Percentiles rank a stretch among this genome's conserved stretches.
These are phyloP conservation scores for Conus canariensis DNA, from an alignment of 2,888 invertebrate species.

Conservation along the genomic window DNA sequence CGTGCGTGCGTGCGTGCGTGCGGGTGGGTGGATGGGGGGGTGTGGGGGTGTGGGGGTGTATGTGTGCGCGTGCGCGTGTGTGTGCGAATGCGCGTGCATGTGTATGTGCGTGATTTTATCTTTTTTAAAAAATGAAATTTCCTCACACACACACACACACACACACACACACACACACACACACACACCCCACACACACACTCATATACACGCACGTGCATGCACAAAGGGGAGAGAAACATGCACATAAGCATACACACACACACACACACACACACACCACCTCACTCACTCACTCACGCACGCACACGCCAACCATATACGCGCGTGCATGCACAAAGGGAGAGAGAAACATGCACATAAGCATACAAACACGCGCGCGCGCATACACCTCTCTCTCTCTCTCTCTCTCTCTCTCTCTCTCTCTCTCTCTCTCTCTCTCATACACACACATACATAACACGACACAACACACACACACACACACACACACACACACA, in stretches of 20 bases:
- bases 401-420: too few species aligned
- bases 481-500: too few species aligned
- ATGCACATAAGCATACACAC: background rate
- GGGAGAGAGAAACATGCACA: too few species aligned
- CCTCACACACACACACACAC: background rate
- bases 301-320: background rate
- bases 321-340: too few species aligned
- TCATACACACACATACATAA: too few species aligned
- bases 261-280: conserved; percentile 20
- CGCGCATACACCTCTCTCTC: too few species aligned
- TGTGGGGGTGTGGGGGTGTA: background rate
- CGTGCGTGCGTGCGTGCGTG: background rate
- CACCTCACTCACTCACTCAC: conserved; percentile 12
- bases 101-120: background rate
- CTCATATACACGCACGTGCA: conserved; percentile 8
- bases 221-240: background rate
- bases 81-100: background rate
- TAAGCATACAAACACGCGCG: too few species aligned
- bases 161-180: conserved; percentile 4
- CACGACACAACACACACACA: too few species aligned
- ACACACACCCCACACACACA: conserved; percentile 1
- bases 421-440: too few species aligned
- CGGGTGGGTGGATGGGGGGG: too few species aligned
- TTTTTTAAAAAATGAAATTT: background rate
- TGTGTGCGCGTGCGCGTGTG: background rate